Evolutionary conservation across 2,113 vertebrate genomes (phyloP), one percentile per base, ranked within the genome.

Genomic region (Periophthalmus modestus): DNA sequence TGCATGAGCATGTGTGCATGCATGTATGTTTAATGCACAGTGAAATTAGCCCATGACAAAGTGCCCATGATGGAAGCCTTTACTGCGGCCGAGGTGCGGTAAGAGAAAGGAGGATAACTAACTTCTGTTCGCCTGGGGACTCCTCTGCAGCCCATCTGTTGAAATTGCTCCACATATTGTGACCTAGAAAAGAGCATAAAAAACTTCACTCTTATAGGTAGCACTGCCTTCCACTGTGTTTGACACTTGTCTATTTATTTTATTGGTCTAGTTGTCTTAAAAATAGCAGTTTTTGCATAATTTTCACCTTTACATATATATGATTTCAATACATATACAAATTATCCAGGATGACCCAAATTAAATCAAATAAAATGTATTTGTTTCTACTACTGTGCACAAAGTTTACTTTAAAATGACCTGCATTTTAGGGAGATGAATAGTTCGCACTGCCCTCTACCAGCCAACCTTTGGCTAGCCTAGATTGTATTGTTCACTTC

Each of bases 41-140:
- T 14, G 1, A 66, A 59, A 68, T 72, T 68, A 74, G 65, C 72
- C 81, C 74, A 57, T 78, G 69, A 78, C 73, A 69, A 72, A 77
- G 61, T 66, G 24, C 46, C 15, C 58, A 83, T 88, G 83, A 89
- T 82, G 81, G 69, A 85, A 85, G 75, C 78, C 82, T 88, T 85
- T 65, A 80, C 75, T 62, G 85, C 78, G 85, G 66, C 85, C 71
- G 69, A 74, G 70, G 79, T 72, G 77, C 63, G 66, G 72, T 82
- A 82, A 71, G 66, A 85, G 76, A 79, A 70, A 69, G 68, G 85
- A 78, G 72, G 72, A 82, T 86, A 87, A 89, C 88, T 89, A 93
- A 93, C 92, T 94, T 93, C 86, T 93, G 93, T 91, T 94, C 82
- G 92, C 93, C 93, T 94, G 87, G 92, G 93, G 94, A 94, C 69